Base-by-base conservation (phyloP, 2,888 invertebrate genomes). In the Erebia aethiops region DNA sequence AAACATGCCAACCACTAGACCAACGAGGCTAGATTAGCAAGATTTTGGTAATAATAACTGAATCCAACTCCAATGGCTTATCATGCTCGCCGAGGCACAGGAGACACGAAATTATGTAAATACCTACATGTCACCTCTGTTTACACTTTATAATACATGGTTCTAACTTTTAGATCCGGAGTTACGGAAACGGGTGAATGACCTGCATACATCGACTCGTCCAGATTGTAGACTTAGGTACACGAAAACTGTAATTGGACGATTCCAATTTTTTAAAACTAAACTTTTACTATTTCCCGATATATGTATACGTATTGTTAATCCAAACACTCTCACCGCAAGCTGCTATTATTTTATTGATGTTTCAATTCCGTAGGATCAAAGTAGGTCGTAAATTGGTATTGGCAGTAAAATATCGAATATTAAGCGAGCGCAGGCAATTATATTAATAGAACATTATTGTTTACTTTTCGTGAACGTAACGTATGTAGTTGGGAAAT, bases 361-460 rank as follows among this genome's bases (percentile, higher is more conserved):
- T 66, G 46, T 43, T 46, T 43, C 18, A 43, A 56, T 56, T 46
- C 66, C 5, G 18, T 10, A 18, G 56, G 66, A 66, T 57, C 66
- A 66, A 66, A 66, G 66, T 35, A 9, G 56, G 21, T 66, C 66
- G 56, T 66, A 66, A 66, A 66, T 57, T 57, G 46, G 46, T 43
- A 66, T 66, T 66, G 66, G 46, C 46, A 66, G 18, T 66, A 66
- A 66, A 66, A 56, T 66, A 66, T 66, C 43, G 66, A 66, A 66
- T 66, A 66, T 66, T 66, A 57, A 57, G 66, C 66, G 18, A 41
- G 13, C 46, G 43, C 43, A 8, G 7, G 64, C 56, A 56, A 66
- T 66, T 46, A 66, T 66, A 57, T 57, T 57, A 18, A 46, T 57
- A 66, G 43, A 66, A 18, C 46, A 21, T 43, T 43, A 61, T 61